Percentiles rank a stretch among this genome's conserved stretches.
phyloP scores from a whole-genome alignment of 2,113 vertebrate species.

The Microcebus griseorufus region DNA sequence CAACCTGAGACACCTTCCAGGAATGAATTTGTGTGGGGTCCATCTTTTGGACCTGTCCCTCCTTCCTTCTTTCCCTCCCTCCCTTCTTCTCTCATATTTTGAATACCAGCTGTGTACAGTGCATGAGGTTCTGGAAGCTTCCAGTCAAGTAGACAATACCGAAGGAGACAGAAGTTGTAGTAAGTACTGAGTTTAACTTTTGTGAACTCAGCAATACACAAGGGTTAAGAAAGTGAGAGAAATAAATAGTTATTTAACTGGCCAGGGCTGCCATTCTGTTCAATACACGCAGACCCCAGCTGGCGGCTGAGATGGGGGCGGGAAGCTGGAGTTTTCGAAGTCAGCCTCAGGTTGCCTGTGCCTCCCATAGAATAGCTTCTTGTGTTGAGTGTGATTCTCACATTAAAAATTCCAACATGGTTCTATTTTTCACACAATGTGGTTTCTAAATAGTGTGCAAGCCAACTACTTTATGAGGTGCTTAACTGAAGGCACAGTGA shows the following conservation, averaged over 20 bases:
- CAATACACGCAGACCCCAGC: neutral
- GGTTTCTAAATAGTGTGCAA: neutral
- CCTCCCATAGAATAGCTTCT: neutral
- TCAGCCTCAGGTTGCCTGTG: neutral
- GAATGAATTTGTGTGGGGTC: neutral
- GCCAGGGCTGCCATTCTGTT: neutral
- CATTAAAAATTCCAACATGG: neutral
- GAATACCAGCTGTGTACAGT: neutral
- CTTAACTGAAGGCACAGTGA: neutral
- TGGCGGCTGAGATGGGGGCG: neutral
- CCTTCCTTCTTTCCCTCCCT: rapidly evolving
- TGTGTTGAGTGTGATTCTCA: neutral
- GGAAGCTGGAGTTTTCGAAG: neutral
- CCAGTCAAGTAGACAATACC: neutral
- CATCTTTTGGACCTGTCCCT: neutral
- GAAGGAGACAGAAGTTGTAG: neutral
- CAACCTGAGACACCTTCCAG: neutral
- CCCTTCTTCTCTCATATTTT: too few species aligned
- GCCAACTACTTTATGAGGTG: neutral
- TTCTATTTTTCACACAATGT: neutral
- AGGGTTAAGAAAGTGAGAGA: neutral
- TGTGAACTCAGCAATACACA: neutral
- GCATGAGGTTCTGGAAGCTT: neutral
- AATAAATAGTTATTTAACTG: too few species aligned
- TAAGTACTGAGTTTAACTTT: neutral